Evolutionary conservation across 37 sponge, comb jelly and placozoan species (phyloP).

Genomic region (Aplysina aerophoba): DNA sequence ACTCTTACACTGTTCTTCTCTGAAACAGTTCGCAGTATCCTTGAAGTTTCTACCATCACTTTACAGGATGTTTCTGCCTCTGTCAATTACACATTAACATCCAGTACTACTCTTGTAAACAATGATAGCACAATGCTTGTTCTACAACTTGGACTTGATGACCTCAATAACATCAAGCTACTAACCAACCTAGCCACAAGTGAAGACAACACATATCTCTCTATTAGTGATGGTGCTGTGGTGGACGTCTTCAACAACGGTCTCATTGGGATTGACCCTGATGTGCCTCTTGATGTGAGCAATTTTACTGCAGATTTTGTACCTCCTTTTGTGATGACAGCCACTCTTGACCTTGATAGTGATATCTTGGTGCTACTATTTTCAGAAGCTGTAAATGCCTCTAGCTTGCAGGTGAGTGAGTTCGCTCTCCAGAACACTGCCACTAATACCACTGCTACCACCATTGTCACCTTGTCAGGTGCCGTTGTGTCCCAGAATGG

Average conservation of each 20-base stretch:
- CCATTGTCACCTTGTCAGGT: conserved; percentile 51
- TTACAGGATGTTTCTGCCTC: conserved; percentile 56
- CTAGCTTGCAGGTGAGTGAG: conserved; percentile 42
- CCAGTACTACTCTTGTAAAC: neutral
- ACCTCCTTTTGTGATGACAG: conserved; percentile 50
- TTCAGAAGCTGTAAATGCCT: conserved; percentile 79
- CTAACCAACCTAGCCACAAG: conserved; percentile 60
- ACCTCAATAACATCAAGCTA: conserved; percentile 83
- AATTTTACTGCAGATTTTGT: conserved; percentile 75
- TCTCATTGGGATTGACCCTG: conserved; percentile 29
- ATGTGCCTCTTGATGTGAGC: conserved; percentile 40
- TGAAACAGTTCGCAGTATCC: conserved; percentile 67
- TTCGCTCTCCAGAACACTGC: conserved; percentile 63
- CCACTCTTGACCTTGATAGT: conserved; percentile 67
- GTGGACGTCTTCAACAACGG: conserved; percentile 67
- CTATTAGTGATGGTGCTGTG: conserved; percentile 60
- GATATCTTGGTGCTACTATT: conserved; percentile 74
- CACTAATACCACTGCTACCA: neutral
- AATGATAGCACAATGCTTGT: conserved; percentile 59
- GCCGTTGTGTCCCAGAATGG: conserved; percentile 45
- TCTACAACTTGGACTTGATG: conserved; percentile 54
- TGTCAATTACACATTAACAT: conserved; percentile 56
- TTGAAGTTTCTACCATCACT: conserved; percentile 70
- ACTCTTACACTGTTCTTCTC: conserved; percentile 73
- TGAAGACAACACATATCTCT: conserved; percentile 65